Evolutionary conservation across 2,113 vertebrate species (phyloP).

Genomic region (Pomatostomus ruficeps): DNA sequence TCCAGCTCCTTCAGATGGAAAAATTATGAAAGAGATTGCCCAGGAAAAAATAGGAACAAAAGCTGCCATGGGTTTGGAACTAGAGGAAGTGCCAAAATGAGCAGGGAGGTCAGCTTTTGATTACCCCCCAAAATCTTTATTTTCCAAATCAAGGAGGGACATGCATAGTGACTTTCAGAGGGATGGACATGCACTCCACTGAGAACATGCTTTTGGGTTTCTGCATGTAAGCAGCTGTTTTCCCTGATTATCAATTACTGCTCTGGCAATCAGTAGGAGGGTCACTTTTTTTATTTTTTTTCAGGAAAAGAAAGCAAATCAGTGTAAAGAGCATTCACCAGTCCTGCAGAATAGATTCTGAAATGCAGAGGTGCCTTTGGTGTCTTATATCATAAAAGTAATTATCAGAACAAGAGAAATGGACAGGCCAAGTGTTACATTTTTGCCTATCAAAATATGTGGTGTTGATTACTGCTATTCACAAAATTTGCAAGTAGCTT

Average conservation of each 20-base stretch:
- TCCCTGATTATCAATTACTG: neutral
- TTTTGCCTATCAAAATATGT: neutral
- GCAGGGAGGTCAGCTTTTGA: neutral
- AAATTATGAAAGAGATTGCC: neutral
- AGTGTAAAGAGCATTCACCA: neutral
- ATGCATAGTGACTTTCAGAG: neutral
- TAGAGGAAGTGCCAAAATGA: neutral
- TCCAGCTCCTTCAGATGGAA: neutral
- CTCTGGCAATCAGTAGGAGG: neutral
- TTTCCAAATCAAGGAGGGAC: neutral
- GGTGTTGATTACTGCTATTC: neutral
- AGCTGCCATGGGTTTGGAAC: neutral
- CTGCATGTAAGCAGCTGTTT: neutral
- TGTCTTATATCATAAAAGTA: neutral
- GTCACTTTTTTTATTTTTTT: neutral
- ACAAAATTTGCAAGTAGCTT: neutral
- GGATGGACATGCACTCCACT: no score
- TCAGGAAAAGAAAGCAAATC: neutral
- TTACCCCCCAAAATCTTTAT: neutral
- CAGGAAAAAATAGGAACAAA: neutral
- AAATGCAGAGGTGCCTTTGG: neutral
- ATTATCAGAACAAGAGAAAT: neutral
- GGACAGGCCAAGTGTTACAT: fast-evolving
- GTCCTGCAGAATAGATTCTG: neutral
- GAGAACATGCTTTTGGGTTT: neutral